These are phyloP conservation scores for Scartelaos histophorus DNA, from an alignment of 2,113 vertebrate genomes.

Conservation along the genomic window DNA sequence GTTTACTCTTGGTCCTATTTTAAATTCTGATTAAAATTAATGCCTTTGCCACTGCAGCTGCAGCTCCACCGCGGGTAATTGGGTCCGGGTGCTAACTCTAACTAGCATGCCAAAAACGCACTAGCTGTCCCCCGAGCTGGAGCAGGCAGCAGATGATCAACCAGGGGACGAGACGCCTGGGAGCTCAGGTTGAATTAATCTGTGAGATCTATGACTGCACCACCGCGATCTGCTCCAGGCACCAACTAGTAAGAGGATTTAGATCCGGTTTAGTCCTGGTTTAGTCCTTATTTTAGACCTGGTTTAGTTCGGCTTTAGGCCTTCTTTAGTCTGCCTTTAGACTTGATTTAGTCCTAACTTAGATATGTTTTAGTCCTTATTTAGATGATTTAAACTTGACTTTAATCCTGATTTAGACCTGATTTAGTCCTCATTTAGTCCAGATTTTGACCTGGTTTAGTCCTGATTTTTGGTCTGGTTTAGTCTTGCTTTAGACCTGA, in stretches of 20 bases:
- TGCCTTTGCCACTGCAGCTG: background rate
- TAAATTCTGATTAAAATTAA: background rate
- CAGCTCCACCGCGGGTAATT: background rate
- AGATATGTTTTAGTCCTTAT: no score
- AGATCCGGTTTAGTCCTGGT: no score
- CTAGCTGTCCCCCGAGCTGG: conserved; percentile 13
- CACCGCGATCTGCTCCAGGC: conserved; percentile 12
- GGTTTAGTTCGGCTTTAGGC: no score
- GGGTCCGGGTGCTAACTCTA: conserved; percentile 19
- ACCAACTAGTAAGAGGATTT: background rate
- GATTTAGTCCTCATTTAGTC: no score
- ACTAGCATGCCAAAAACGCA: background rate
- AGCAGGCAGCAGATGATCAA: conserved; percentile 33
- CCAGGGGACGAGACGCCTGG: conserved; percentile 39
- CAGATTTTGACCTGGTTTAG: no score
- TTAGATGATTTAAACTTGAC: no score
- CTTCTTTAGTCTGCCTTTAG: no score
- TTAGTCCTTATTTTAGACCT: no score
- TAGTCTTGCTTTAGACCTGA: no score
- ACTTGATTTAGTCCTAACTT: no score
- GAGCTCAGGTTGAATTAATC: conserved; percentile 52
- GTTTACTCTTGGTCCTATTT: background rate
- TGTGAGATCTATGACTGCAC: conserved; percentile 17
- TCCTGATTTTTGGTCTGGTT: no score
- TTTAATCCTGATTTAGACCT: no score